Conservation (phyloP, 2,113 vertebrate genomes). For the Percopsis transmontana region DNA sequence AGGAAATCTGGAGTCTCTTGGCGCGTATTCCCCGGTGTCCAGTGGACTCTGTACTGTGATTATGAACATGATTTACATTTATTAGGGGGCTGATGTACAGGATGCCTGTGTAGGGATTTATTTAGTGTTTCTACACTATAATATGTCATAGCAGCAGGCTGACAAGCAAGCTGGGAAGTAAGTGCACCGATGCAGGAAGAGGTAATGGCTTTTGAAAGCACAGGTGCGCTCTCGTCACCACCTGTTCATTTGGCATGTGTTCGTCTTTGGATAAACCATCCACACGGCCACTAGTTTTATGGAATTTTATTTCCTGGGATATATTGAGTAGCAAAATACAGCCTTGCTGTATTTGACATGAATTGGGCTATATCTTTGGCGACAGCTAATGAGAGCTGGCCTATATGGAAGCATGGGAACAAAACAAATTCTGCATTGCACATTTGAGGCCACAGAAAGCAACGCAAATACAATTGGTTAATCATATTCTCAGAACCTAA, state of each 20-base stretch:
- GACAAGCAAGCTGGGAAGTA: conserved; percentile 33
- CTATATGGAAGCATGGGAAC: conserved; percentile 7
- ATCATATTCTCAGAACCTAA: conserved; percentile 65
- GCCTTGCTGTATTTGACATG: neutral
- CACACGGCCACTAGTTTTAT: too few species aligned
- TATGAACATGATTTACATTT: conserved; percentile 71
- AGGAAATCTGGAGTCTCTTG: conserved; percentile 54
- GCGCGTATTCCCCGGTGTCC: conserved; percentile 61
- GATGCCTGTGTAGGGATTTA: conserved; percentile 46
- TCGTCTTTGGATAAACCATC: conserved; percentile 25
- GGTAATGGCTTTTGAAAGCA: conserved; percentile 49
- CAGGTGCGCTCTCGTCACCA: conserved; percentile 38
- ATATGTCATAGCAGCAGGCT: conserved; percentile 26
- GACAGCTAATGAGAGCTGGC: neutral
- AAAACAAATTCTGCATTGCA: conserved; percentile 1
- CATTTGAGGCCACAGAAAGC: conserved; percentile 56
- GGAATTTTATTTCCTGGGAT: neutral
- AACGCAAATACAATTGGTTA: conserved; percentile 62
- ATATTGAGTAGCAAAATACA: neutral
- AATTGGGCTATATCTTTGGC: neutral
- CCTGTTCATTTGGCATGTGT: conserved; percentile 3
- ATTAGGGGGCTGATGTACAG: conserved; percentile 61
- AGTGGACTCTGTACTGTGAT: conserved; percentile 66
- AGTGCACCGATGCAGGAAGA: conserved; percentile 47
- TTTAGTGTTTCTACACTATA: conserved; percentile 44